Base-by-base conservation (phyloP, 2,888 invertebrate genomes). In the Oscheius sp. region DNA sequence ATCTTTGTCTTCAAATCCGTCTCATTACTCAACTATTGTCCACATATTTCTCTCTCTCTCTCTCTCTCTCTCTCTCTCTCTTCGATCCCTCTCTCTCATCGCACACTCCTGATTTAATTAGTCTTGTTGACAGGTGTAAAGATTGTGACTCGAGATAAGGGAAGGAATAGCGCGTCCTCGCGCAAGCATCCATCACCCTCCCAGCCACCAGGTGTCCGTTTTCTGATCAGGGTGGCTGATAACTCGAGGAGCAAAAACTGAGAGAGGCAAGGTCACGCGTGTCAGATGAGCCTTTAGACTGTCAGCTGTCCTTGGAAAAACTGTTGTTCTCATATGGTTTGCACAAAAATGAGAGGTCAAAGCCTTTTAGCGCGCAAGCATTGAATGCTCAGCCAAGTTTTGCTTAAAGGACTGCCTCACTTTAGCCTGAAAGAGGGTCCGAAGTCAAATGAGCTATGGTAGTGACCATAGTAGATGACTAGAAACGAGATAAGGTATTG, bases 141-240 rank as follows among this genome's bases (percentile, higher is more conserved):
- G 68, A 68, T 68, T 42, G 33, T 51, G 10, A 11, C n/a, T 11
- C 68, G 13, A 53, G 68, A 68, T 68, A 68, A 37, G n/a, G 1
- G 21, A 21, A 21, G 21, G 21, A 21, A 21, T 21, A 21, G 68
- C 42, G 37, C n/a, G 32, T 63, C 68, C 68, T 68, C 68, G 68
- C 68, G 68, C 68, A 68, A 51, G 68, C 68, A 68, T 68, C 68
- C 51, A 68, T 68, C 68, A 33, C 55, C 68, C 48, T 35, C 29
- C 55, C 68, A n/a, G 33, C 68, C 68, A 68, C 55, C 68, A 68
- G 68, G 68, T 68, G 68, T 68, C 68, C 68, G 68, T 68, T 66
- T 55, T 42, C 53, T 68, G 68, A 68, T 68, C 68, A 68, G 53
- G 55, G 21, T 21, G 13, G 32, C 35, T 65, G 65, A 65, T 65